Evolutionary conservation across 2,888 invertebrate genomes (phyloP), one percentile per base, ranked within the genome.

Genomic region (Apodemia zela): DNA sequence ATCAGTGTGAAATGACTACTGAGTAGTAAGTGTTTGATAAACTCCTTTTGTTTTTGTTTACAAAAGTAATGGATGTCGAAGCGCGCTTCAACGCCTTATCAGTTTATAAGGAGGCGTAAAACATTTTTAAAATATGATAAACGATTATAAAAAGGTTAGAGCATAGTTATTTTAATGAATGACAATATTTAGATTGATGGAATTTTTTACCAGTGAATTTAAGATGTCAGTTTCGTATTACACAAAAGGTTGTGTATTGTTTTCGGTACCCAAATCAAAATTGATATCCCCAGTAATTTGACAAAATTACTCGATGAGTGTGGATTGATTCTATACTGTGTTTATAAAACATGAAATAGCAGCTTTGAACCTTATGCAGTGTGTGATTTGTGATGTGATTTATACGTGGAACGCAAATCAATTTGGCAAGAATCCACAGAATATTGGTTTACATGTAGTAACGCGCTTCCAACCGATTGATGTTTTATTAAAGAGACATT

Each of bases 1-100:
- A 86, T 87, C 84, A 81, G 84, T 84, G 82, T 87, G 82, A 87
- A 87, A 80, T 70, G 84, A 84, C 89, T 89, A 86, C 90, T 77
- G 87, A 79, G 75, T 79, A 80, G 71, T 76, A 77, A 79, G 76
- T 71, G 71, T 72, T 72, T 73, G 87, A 86, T 87, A 84, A 67
- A 69, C 65, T 68, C 71, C 71, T 63, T 73, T 72, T 69, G 66
- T 68, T 68, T 67, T 66, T 66, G 67, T 66, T 70, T 68, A 66
- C 65, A 45, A 64, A 59, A 35, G 49, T 60, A 64, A 67, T 65
- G 65, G 65, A 61, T 64, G 47, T 66, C 63, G 67, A 65, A 65
- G 61, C 45, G 45, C 45, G 51, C 21, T 51, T 51, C 21, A 25
- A 25, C 15, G 29, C 54, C 8, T 54, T 54, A 54, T 54, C 54